Evolutionary conservation across 2,888 invertebrate species (phyloP), one percentile per base, ranked within the genome.

Genomic region (Catocala sponsa): DNA sequence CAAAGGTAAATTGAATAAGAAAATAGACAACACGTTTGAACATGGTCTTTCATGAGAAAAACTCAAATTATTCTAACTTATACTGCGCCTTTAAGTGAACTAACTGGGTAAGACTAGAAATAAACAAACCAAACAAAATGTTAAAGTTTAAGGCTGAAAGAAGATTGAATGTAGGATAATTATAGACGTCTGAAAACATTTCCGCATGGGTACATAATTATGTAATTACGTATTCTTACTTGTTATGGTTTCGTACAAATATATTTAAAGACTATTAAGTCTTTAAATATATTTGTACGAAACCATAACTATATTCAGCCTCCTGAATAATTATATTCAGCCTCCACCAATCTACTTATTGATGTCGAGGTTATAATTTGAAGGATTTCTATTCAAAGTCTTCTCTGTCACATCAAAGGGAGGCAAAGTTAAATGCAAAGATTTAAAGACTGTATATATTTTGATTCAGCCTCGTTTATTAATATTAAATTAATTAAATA

Each of bases 1-100:
- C 78, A 76, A 77, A 87, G 80, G 84, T 84, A 86, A 87, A 87
- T 90, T 90, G 86, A 88, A 87, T 79, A 82, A 79, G 79, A 81
- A 85, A 86, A 88, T 83, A 84, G 77, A 72, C 76, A 78, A 74
- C 83, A 84, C 82, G 79, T 82, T 86, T 82, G 66, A 79, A 79
- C 74, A 79, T 78, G 81, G 76, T 80, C 66, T 78, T 75, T 78
- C 79, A 78, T 69, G 69, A 68, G 70, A 74, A 75, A 72, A 74
- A 69, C 70, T 48, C 44, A 38, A 35, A 38, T 43, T 43, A 55
- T 13, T 55, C 47, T 50, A 54, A 9, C 35, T 9, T 38, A 38
- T 38, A 7, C 35, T 38, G 6, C 7, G 35, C 35, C 6, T 38
- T 38, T 38, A 38, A 38, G 9, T 38, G 9, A 38, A 7, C 35